A percentile compares a stretch with the other conserved stretches of the same genome.
phyloP scores from a whole-genome alignment of 1,140 invertebrate genomes.

The Oryzaephilus surinamensis region DNA sequence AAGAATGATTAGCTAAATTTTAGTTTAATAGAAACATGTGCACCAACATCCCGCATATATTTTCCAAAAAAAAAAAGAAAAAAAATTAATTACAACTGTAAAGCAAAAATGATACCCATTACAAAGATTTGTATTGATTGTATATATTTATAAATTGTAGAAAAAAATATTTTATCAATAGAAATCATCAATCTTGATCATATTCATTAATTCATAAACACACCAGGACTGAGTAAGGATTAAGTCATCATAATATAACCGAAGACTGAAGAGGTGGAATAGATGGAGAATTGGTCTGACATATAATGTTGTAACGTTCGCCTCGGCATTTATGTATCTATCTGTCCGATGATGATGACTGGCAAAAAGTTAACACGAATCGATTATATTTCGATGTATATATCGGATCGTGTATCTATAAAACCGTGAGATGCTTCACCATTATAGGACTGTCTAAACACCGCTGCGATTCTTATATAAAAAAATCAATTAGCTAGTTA shows the following conservation, averaged over 20 bases:
- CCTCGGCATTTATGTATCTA: constrained; percentile 24
- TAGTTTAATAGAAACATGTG: too few species aligned
- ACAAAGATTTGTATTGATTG: too few species aligned
- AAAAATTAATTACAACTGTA: too few species aligned
- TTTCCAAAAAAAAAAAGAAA: too few species aligned
- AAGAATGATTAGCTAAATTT: too few species aligned
- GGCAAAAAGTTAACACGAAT: constrained; percentile 27
- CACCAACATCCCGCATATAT: too few species aligned
- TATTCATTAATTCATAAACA: constrained; percentile 5
- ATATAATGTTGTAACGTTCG: constrained; percentile 24
- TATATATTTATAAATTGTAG: too few species aligned
- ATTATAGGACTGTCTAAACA: constrained; percentile 26
- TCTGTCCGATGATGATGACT: constrained; percentile 26
- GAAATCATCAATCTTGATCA: constrained; percentile 2
- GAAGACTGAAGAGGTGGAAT: background rate
- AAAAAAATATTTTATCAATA: too few species aligned
- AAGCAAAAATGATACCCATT: too few species aligned
- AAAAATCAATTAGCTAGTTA: constrained; percentile 24
- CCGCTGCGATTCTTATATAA: constrained; percentile 8
- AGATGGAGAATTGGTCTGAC: constrained; percentile 18
- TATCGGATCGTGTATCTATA: constrained; percentile 29
- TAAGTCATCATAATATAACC: constrained; percentile 16
- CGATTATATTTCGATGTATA: constrained; percentile 27
- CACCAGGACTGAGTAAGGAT: constrained; percentile 11
- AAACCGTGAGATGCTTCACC: constrained; percentile 21